phyloP scores from a whole-genome alignment of 2,888 invertebrate genomes.

The Limnephilus auricula region DNA sequence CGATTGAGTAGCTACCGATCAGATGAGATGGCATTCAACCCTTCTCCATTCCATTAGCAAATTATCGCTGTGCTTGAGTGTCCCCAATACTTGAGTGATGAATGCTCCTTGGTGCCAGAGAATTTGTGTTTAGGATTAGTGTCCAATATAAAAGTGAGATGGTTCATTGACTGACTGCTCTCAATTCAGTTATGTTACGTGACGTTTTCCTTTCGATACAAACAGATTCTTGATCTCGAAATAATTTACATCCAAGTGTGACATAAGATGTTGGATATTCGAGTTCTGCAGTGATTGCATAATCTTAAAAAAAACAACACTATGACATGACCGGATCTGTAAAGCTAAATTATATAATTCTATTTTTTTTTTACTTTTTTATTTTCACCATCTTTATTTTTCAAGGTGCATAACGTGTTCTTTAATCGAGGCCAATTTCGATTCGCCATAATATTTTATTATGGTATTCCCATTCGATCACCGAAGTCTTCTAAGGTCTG shows the following conservation, averaged over 20 bases:
- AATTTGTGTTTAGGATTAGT: conserved; percentile 24
- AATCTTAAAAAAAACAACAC: not conserved
- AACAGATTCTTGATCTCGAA: not conserved
- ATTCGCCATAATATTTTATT: not conserved
- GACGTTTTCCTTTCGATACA: not conserved
- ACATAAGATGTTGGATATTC: not conserved
- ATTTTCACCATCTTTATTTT: not conserved
- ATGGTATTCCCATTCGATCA: not conserved
- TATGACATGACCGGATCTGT: not conserved
- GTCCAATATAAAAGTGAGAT: conserved; percentile 9
- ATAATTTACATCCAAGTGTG: not conserved
- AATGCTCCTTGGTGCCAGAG: conserved; percentile 5
- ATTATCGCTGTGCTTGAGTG: not conserved
- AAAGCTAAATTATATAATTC: not conserved
- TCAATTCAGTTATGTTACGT: not conserved
- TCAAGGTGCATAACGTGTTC: not conserved
- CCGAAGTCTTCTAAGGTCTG: not conserved
- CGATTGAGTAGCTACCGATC: not conserved
- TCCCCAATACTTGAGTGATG: not conserved
- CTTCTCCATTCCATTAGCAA: conserved; percentile 5
- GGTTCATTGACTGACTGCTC: conserved; percentile 13
- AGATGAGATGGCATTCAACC: not conserved
- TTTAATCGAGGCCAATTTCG: not conserved
- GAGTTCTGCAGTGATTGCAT: not conserved
- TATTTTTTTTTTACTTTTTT: not conserved